Percentiles rank a stretch among this genome's conserved stretches.
These are phyloP conservation scores for Scolopax bukidnonensis DNA, from an alignment of 2,797 vertebrate species.

Conservation along the genomic window DNA sequence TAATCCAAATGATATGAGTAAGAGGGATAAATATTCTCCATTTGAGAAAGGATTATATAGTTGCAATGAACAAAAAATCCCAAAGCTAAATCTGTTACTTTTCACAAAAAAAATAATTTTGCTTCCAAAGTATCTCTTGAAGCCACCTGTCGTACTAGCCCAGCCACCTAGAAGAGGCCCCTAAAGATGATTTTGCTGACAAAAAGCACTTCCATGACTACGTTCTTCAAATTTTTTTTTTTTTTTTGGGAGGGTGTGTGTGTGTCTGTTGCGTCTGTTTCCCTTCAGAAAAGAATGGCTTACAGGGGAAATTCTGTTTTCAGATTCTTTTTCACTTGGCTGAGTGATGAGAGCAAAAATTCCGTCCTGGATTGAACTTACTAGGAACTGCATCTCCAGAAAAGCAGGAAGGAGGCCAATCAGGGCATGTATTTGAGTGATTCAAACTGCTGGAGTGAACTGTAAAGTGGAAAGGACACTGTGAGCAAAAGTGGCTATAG, in stretches of 20 bases:
- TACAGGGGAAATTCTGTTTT: not conserved
- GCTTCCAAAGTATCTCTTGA: not conserved
- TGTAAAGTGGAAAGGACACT: not conserved
- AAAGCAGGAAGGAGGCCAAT: not conserved
- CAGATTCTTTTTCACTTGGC: not conserved
- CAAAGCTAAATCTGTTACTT: slow-evolving; percentile 5
- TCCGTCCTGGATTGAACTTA: not conserved
- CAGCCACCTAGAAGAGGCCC: not conserved
- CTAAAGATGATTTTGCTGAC: not conserved
- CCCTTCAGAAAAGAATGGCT: not conserved
- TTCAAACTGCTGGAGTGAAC: not conserved
- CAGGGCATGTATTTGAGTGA: not conserved
- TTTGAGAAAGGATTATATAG: slow-evolving; percentile 24
- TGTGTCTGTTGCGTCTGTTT: not conserved
- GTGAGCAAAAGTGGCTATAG: not conserved
- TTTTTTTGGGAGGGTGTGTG: too few species aligned
- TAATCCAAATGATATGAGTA: slow-evolving; percentile 33
- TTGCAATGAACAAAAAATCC: not conserved
- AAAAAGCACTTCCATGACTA: not conserved
- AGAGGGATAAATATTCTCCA: slow-evolving; percentile 28
- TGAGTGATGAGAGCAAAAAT: not conserved
- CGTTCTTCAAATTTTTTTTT: not conserved
- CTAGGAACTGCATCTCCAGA: not conserved
- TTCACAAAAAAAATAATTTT: slow-evolving; percentile 27
- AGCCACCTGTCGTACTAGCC: not conserved